Conservation (phyloP, 2,113 vertebrate species). For the Poeciliopsis turrubarensis region DNA sequence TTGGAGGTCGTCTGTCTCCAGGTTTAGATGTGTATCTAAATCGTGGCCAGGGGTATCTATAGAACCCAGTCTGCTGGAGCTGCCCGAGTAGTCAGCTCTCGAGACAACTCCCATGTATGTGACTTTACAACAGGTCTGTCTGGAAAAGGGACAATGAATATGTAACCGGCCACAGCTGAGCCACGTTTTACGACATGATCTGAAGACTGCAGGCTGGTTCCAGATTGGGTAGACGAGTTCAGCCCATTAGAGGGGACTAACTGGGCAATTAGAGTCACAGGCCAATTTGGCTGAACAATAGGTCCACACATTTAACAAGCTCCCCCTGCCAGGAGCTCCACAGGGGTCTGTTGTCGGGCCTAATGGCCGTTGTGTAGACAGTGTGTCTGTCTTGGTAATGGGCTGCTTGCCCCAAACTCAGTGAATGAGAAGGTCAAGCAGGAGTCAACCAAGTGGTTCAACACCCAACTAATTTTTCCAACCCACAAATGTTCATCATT, state of each 20-base stretch:
- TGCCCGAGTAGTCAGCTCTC: slow-evolving; percentile 9
- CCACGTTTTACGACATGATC: slow-evolving; percentile 61
- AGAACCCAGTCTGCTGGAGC: slow-evolving; percentile 5
- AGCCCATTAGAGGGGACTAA: slow-evolving; percentile 76
- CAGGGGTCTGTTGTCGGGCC: slow-evolving; percentile 74
- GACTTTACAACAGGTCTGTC: slow-evolving; percentile 21
- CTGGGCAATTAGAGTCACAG: slow-evolving; percentile 78
- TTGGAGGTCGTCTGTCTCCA: slow-evolving; percentile 65
- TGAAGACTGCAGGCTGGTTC: slow-evolving; percentile 62
- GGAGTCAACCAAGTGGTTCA: slow-evolving; percentile 12
- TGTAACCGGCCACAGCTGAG: slow-evolving; percentile 32
- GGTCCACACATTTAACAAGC: slow-evolving; percentile 70
- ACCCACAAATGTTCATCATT: background rate
- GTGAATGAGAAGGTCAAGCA: slow-evolving; percentile 56
- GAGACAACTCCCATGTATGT: slow-evolving; percentile 7
- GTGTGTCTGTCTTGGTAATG: slow-evolving; percentile 79
- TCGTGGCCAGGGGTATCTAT: slow-evolving; percentile 42
- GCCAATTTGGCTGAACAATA: slow-evolving; percentile 82
- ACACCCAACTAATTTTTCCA: slow-evolving; percentile 35
- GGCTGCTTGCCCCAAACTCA: slow-evolving; percentile 47
- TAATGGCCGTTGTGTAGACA: slow-evolving; percentile 76
- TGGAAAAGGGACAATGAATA: slow-evolving; percentile 7
- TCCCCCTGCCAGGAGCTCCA: slow-evolving; percentile 63
- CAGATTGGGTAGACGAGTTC: slow-evolving; percentile 72
- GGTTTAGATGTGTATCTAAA: slow-evolving; percentile 65